phyloP scores from a whole-genome alignment of 1,140 invertebrate species.

The Plodia interpunctella region DNA sequence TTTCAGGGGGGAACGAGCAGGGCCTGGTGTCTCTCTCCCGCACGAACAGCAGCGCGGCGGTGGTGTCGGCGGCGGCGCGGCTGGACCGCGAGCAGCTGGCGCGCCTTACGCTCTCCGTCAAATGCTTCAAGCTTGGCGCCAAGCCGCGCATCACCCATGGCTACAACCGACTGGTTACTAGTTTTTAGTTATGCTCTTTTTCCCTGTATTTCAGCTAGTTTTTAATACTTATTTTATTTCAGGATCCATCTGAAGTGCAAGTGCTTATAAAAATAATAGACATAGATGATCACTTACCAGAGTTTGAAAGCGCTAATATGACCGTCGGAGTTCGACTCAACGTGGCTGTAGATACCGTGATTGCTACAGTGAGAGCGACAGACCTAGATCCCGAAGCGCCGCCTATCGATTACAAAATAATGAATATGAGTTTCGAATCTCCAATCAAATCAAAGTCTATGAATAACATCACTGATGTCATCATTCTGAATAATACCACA shows the following conservation, averaged over 20 bases:
- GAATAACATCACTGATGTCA: conserved; percentile 73
- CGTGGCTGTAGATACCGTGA: conserved; percentile 84
- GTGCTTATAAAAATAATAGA: conserved; percentile 82
- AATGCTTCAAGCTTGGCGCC: conserved; percentile 81
- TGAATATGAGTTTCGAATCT: conserved; percentile 81
- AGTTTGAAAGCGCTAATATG: conserved; percentile 81
- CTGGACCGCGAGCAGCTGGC: conserved; percentile 83
- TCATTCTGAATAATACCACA: conserved; percentile 80
- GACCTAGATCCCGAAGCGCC: conserved; percentile 83
- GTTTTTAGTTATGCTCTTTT: background rate
- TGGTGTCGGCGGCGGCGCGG: conserved; percentile 79
- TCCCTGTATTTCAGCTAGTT: no score
- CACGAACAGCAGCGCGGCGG: conserved; percentile 81
- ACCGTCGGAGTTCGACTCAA: conserved; percentile 86
- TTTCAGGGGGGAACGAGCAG: conserved; percentile 83
- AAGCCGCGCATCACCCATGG: conserved; percentile 68
- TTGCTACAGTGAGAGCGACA: conserved; percentile 81
- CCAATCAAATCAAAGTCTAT: conserved; percentile 77
- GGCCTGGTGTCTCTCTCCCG: conserved; percentile 81
- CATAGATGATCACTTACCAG: conserved; percentile 85
- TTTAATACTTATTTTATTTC: conserved; percentile 22
- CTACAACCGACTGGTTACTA: conserved; percentile 79
- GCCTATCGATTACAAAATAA: conserved; percentile 81
- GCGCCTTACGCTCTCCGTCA: conserved; percentile 81
- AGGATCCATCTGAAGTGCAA: conserved; percentile 84